A percentile compares a stretch with the other conserved stretches of the same genome.
phyloP scores from a whole-genome alignment of 2,113 vertebrate genomes.

The Callipepla squamata region DNA sequence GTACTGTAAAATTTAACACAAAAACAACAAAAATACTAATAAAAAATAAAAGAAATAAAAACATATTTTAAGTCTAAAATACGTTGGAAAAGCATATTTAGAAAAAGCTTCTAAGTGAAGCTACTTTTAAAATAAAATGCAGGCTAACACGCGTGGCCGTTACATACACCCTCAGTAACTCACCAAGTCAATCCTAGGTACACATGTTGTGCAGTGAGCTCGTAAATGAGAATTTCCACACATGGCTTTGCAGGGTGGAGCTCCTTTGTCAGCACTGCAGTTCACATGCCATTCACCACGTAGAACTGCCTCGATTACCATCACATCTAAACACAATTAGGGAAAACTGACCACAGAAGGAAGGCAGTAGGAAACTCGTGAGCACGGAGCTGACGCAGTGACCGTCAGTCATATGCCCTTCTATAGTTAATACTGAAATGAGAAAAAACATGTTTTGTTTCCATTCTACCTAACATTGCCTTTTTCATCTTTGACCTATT shows the following conservation, averaged over 20 bases:
- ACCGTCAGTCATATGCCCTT: accelerated
- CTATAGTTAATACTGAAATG: neutral
- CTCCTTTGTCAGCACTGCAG: neutral
- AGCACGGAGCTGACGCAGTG: neutral
- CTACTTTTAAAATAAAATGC: neutral
- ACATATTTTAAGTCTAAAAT: neutral
- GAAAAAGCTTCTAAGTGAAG: neutral
- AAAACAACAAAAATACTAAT: neutral
- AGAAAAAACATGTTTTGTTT: neutral
- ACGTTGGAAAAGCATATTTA: neutral
- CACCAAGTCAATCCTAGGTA: neutral
- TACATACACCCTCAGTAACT: accelerated
- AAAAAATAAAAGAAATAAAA: neutral
- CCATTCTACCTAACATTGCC: neutral
- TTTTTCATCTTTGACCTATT: neutral
- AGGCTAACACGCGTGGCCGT: accelerated
- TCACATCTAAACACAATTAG: neutral
- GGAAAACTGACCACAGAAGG: neutral
- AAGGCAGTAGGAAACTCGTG: neutral
- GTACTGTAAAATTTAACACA: neutral
- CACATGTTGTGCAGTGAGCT: neutral
- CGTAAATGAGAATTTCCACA: accelerated
- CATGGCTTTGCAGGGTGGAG: neutral
- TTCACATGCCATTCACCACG: neutral
- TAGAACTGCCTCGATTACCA: accelerated